Conservation (phyloP, 1,140 invertebrate genomes). For the Elymnias hypermnestra region DNA sequence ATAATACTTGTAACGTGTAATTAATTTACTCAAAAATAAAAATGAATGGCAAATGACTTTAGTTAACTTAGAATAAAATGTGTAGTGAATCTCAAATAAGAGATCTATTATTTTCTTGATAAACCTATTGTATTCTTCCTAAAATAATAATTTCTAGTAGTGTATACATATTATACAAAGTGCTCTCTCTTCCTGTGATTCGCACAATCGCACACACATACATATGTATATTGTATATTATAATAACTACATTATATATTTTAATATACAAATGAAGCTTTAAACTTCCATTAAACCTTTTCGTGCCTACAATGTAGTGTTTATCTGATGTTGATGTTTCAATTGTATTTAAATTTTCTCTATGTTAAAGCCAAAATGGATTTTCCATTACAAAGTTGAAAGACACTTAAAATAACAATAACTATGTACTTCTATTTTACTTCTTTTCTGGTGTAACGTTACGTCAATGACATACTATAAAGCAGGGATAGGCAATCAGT, state of each 20-base stretch:
- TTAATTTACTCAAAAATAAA: constrained; percentile 19
- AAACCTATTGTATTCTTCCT: neutral
- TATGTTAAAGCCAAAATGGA: no score
- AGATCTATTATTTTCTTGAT: constrained; percentile 6
- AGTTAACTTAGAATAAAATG: constrained; percentile 20
- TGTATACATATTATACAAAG: constrained; percentile 8
- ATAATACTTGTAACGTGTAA: constrained; percentile 21
- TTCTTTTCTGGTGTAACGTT: no score
- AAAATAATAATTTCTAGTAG: neutral
- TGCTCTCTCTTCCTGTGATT: constrained; percentile 18
- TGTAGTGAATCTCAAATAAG: constrained; percentile 24
- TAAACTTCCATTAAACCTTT: constrained; percentile 32
- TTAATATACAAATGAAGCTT: constrained; percentile 30
- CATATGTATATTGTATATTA: constrained; percentile 8
- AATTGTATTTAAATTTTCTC: no score
- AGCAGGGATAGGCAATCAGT: no score
- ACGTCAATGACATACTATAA: no score
- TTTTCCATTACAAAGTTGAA: no score
- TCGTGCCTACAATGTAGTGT: constrained; percentile 29
- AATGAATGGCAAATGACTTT: constrained; percentile 16
- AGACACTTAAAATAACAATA: no score
- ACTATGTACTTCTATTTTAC: no score
- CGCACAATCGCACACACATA: constrained; percentile 14
- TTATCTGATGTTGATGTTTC: no score
- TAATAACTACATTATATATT: constrained; percentile 13